Evolutionary conservation across 2,797 vertebrate genomes (phyloP).

Genomic region (Etheostoma nigrum): DNA sequence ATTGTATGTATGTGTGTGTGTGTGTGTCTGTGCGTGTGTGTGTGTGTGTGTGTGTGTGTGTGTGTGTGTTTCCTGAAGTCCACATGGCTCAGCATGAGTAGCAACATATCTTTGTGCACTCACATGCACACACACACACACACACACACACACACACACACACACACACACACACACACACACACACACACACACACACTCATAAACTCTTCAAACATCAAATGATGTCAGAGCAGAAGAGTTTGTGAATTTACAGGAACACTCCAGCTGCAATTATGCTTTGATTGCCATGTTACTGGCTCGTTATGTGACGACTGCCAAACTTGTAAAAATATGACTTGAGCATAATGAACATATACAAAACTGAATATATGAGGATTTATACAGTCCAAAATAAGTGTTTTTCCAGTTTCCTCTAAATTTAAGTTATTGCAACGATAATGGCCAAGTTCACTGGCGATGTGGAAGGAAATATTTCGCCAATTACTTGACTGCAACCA

Average conservation of each 20-base stretch:
- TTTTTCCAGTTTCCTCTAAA: slow-evolving; percentile 66
- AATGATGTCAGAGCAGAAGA: slow-evolving; percentile 31
- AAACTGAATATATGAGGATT: slow-evolving; percentile 62
- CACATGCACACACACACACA: neutral
- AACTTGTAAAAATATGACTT: slow-evolving; percentile 68
- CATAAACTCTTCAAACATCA: slow-evolving; percentile 39
- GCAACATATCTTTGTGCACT: slow-evolving; percentile 12
- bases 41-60: slow-evolving; percentile 20
- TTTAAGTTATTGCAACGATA: slow-evolving; percentile 47
- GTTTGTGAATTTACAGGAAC: slow-evolving; percentile 62
- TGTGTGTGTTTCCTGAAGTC: slow-evolving; percentile 30
- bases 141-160: slow-evolving; percentile 32
- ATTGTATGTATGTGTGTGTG: slow-evolving; percentile 4
- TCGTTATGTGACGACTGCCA: slow-evolving; percentile 51
- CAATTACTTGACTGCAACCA: slow-evolving; percentile 42
- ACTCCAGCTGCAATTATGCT: slow-evolving; percentile 47
- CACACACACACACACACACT: slow-evolving; percentile 32
- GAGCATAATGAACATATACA: slow-evolving; percentile 61
- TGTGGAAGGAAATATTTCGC: slow-evolving; percentile 53
- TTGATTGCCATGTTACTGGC: slow-evolving; percentile 54
- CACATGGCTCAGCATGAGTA: slow-evolving; percentile 48
- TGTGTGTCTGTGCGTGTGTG: slow-evolving; percentile 15
- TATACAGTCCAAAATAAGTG: slow-evolving; percentile 45
- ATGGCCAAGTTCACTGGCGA: slow-evolving; percentile 49
- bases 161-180: slow-evolving; percentile 27